phyloP scores from a whole-genome alignment of 2,797 vertebrate genomes.

The Oreochromis mossambicus region DNA sequence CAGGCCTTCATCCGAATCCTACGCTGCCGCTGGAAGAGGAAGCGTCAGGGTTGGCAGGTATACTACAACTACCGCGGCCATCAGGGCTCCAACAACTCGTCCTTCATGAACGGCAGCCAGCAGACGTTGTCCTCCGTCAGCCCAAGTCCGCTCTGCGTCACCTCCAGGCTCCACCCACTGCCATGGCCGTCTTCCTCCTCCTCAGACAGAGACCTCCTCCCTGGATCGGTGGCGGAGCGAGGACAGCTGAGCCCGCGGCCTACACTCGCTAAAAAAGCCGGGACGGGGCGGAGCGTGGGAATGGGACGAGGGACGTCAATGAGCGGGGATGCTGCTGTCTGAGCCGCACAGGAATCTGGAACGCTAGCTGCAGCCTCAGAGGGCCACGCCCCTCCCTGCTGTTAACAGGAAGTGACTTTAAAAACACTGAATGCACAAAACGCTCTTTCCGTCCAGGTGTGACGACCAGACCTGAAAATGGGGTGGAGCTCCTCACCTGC shows the following conservation, averaged over 20 bases:
- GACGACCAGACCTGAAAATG: background rate
- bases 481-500: background rate
- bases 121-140: slow-evolving; percentile 83
- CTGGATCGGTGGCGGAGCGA: background rate
- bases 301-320: accelerated
- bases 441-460: background rate
- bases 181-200: background rate
- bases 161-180: slow-evolving; percentile 55
- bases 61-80: slow-evolving; percentile 80
- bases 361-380: background rate
- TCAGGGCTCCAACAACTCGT: slow-evolving; percentile 79
- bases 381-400: background rate
- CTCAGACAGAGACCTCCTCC: background rate
- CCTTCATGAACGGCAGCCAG: slow-evolving; percentile 84
- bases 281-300: background rate
- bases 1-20: slow-evolving; percentile 74
- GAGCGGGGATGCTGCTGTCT: background rate
- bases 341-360: background rate
- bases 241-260: background rate
- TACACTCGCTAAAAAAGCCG: background rate
- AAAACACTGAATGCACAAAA: background rate
- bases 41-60: slow-evolving; percentile 75
- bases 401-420: background rate
- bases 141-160: slow-evolving; percentile 74
- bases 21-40: slow-evolving; percentile 72